A percentile compares a stretch with the other conserved stretches of the same genome.
Evolutionary conservation across 2,113 vertebrate species (phyloP).

Genomic region (Ceuthmochares aereus): DNA sequence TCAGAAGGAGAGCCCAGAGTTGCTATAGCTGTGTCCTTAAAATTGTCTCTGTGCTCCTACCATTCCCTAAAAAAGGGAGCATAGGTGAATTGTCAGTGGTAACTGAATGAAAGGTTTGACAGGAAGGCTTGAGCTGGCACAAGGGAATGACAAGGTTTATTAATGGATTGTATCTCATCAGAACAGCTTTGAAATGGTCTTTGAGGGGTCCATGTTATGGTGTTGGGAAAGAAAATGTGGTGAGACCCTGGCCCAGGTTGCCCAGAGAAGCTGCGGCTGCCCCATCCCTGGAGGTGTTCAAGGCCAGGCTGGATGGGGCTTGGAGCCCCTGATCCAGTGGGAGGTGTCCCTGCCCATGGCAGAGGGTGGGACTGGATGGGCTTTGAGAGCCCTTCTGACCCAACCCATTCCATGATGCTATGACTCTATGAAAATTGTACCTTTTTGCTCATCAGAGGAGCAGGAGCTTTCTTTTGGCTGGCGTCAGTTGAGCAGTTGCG

Average conservation of each 20-base stretch:
- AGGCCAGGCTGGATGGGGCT: too few relatives aligned
- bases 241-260: too few relatives aligned
- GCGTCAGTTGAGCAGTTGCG: fast-evolving
- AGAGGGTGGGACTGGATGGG: too few relatives aligned
- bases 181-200: background rate
- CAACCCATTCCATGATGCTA: too few relatives aligned
- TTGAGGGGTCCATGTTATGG: background rate
- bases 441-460: background rate
- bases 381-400: too few relatives aligned
- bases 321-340: too few relatives aligned
- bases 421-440: background rate
- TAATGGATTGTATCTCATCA: too few relatives aligned
- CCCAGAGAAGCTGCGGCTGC: too few relatives aligned
- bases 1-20: background rate
- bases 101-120: background rate
- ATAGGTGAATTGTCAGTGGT: background rate
- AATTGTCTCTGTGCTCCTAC: background rate
- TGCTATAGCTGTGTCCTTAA: background rate
- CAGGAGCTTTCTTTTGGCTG: background rate
- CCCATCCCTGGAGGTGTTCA: too few relatives aligned
- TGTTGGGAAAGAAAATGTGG: background rate
- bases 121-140: background rate
- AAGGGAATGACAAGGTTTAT: fast-evolving
- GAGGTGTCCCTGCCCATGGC: too few relatives aligned
- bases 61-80: background rate